A percentile compares a stretch with the other conserved stretches of the same genome.
Conservation (phyloP, 2,113 vertebrate genomes). For the Aegypius monachus region DNA sequence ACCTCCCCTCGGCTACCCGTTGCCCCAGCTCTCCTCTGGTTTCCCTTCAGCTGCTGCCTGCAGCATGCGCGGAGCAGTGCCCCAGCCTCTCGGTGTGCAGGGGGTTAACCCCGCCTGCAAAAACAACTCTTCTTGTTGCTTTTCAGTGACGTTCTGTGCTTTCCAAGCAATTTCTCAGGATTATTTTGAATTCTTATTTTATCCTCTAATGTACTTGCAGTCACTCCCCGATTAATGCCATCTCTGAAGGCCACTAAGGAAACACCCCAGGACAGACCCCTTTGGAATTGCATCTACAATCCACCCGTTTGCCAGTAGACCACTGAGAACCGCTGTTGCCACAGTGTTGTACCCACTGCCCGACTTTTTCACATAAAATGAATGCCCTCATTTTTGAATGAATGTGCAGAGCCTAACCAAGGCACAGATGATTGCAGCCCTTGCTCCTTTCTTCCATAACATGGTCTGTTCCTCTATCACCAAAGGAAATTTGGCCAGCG, state of each 20-base stretch:
- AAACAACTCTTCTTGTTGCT: background rate
- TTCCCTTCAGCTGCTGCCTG: background rate
- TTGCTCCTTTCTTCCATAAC: background rate
- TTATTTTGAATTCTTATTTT: background rate
- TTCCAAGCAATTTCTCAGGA: background rate
- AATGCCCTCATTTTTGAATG: rapidly evolving
- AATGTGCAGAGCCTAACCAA: background rate
- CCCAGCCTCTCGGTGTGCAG: background rate
- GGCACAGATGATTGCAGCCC: background rate
- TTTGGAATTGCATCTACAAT: background rate
- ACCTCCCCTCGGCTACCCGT: rapidly evolving
- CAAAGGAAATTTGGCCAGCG: background rate
- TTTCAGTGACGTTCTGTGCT: background rate
- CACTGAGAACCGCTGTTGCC: background rate
- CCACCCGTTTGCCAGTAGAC: background rate
- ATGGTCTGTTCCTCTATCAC: background rate
- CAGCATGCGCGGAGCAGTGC: background rate
- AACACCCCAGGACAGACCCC: background rate
- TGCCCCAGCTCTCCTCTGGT: background rate
- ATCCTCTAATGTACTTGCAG: background rate
- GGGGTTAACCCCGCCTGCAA: background rate
- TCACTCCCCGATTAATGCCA: background rate
- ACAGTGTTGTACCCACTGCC: background rate
- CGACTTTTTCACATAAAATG: background rate
- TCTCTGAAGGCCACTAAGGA: background rate